A percentile compares a stretch with the other conserved stretches of the same genome.
Evolutionary conservation across 2,113 vertebrate genomes (phyloP).

Genomic region (Carollia perspicillata): DNA sequence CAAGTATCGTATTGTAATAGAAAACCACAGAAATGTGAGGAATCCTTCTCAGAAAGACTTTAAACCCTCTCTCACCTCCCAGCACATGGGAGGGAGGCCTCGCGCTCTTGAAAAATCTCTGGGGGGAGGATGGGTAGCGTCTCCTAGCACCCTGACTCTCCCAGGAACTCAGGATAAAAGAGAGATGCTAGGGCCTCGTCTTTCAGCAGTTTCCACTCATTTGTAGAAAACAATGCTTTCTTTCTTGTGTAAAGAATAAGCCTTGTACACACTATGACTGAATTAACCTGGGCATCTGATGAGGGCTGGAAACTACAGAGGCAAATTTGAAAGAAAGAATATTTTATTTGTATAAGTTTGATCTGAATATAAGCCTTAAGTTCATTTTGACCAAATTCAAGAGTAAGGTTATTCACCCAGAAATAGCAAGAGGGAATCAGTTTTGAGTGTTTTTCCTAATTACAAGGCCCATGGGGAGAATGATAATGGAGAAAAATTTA

Average conservation of each 20-base stretch:
- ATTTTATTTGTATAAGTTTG: slow-evolving; percentile 10
- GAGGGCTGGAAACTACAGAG: not conserved
- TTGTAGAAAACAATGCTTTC: slow-evolving; percentile 61
- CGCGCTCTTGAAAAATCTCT: slow-evolving; percentile 61
- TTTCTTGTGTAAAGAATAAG: slow-evolving; percentile 73
- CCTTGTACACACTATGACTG: not conserved
- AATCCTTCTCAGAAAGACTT: slow-evolving; percentile 58
- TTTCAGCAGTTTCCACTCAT: slow-evolving; percentile 70
- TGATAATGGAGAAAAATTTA: not conserved
- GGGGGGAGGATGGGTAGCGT: slow-evolving; percentile 57
- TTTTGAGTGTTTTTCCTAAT: slow-evolving; percentile 33
- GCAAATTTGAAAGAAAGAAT: slow-evolving; percentile 19
- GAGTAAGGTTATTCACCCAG: not conserved
- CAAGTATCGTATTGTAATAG: not conserved
- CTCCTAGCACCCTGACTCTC: slow-evolving; percentile 62
- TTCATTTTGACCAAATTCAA: not conserved
- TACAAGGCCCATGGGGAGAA: not conserved
- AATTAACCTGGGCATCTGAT: slow-evolving; percentile 34
- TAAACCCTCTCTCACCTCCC: slow-evolving; percentile 67
- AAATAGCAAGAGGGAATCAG: not conserved
- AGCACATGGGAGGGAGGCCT: slow-evolving; percentile 74
- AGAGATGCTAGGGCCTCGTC: slow-evolving; percentile 18
- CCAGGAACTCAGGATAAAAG: slow-evolving; percentile 71
- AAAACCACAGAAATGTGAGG: slow-evolving; percentile 58
- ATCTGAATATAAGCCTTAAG: slow-evolving; percentile 28